Conservation (phyloP, 37 sponge, comb jelly and placozoan genomes). For the Ephydatia muelleri region DNA sequence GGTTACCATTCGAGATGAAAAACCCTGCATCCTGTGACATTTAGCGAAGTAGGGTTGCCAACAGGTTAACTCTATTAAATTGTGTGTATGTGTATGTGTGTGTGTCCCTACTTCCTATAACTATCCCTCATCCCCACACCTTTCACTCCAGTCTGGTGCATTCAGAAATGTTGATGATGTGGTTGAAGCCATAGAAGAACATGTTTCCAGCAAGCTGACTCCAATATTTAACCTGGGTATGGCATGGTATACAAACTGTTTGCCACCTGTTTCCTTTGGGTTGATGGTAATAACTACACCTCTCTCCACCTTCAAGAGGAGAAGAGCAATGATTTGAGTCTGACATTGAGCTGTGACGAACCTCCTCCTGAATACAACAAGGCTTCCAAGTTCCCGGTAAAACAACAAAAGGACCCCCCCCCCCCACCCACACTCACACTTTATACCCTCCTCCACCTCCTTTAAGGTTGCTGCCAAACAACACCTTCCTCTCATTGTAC, state of each 20-base stretch:
- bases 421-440: background rate
- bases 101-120: background rate
- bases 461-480: constrained; percentile 42
- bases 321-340: background rate
- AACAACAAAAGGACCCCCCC: background rate
- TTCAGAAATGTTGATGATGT: constrained; percentile 30
- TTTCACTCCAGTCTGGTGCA: constrained; percentile 13
- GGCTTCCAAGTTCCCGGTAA: constrained; percentile 51
- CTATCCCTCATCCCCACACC: background rate
- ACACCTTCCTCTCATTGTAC: constrained; percentile 52
- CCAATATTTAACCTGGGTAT: constrained; percentile 38
- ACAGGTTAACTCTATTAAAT: too few relatives aligned
- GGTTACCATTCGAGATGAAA: too few relatives aligned
- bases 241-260: too few relatives aligned
- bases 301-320: background rate
- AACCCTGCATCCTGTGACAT: too few relatives aligned
- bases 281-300: too few relatives aligned
- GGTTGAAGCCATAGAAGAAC: constrained; percentile 10
- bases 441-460: background rate
- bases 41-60: too few relatives aligned
- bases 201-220: constrained; percentile 16
- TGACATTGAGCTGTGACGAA: constrained; percentile 13
- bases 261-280: too few relatives aligned
- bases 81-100: background rate
- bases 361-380: constrained; percentile 43